These are phyloP conservation scores for Hypanus sabinus DNA, from an alignment of 2,113 vertebrate species.

Conservation along the genomic window DNA sequence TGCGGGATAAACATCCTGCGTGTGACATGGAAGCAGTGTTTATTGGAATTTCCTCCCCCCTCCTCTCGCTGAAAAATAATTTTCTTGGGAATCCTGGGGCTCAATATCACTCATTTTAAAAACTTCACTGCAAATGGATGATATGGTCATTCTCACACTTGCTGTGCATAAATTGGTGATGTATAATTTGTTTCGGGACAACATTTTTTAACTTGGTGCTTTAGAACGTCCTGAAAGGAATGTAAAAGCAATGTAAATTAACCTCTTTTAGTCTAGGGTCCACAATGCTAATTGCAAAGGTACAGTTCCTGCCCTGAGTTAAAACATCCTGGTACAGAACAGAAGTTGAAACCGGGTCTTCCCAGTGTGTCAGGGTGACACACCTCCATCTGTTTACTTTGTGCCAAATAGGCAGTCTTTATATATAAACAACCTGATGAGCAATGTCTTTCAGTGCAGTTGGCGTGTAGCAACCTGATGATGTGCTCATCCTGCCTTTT, in stretches of 20 bases:
- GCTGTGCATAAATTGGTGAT: too few species aligned
- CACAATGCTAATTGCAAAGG: too few species aligned
- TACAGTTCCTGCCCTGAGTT: neutral
- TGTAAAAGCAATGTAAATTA: too few species aligned
- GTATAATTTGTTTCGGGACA: too few species aligned
- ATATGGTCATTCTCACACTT: too few species aligned
- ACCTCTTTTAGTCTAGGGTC: too few species aligned
- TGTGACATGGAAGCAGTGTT: neutral
- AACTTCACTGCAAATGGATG: too few species aligned
- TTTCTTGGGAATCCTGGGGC: too few species aligned
- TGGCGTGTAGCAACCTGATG: neutral
- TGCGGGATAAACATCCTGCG: neutral
- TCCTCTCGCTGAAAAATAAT: too few species aligned
- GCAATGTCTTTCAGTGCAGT: neutral
- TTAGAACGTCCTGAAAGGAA: too few species aligned
- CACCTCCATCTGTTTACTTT: neutral
- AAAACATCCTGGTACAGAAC: neutral
- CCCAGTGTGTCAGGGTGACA: neutral
- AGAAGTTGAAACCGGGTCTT: neutral
- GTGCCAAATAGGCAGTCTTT: neutral
- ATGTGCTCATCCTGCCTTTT: neutral
- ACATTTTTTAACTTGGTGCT: too few species aligned
- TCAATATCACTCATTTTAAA: too few species aligned
- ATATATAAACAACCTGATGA: neutral
- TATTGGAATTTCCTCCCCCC: neutral